Conservation (phyloP, 2,888 invertebrate species). For the Nemotelus pantherinus region DNA sequence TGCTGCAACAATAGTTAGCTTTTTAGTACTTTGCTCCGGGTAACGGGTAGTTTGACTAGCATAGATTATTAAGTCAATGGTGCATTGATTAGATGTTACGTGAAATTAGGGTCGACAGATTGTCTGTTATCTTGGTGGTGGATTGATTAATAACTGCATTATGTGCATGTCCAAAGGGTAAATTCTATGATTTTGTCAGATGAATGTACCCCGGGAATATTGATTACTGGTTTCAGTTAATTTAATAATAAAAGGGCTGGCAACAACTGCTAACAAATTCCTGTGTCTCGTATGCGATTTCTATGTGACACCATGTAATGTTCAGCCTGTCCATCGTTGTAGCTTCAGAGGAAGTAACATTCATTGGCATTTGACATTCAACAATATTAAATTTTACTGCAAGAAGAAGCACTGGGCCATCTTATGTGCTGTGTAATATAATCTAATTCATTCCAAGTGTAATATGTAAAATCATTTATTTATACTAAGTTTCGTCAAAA, state of each 20-base stretch:
- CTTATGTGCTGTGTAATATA: no score
- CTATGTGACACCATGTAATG: no score
- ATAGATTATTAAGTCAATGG: neutral
- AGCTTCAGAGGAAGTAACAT: no score
- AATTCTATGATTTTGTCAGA: neutral
- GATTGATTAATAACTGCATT: neutral
- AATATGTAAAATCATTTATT: no score
- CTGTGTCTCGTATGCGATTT: no score
- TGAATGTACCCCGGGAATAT: neutral
- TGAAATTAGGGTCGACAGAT: neutral
- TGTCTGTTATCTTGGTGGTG: neutral
- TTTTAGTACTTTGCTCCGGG: neutral
- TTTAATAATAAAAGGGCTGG: neutral
- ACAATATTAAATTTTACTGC: no score
- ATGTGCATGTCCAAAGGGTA: conserved; percentile 17
- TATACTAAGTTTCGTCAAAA: no score
- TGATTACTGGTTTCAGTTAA: neutral
- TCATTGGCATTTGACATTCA: no score
- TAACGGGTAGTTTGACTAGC: neutral
- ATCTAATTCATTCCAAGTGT: no score
- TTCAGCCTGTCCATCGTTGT: no score
- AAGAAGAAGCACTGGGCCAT: no score
- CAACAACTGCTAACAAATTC: no score
- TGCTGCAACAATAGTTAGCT: neutral
- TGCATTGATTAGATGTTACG: neutral